Conservation (phyloP, 1,140 invertebrate genomes). For the Nasonia longicornis region DNA sequence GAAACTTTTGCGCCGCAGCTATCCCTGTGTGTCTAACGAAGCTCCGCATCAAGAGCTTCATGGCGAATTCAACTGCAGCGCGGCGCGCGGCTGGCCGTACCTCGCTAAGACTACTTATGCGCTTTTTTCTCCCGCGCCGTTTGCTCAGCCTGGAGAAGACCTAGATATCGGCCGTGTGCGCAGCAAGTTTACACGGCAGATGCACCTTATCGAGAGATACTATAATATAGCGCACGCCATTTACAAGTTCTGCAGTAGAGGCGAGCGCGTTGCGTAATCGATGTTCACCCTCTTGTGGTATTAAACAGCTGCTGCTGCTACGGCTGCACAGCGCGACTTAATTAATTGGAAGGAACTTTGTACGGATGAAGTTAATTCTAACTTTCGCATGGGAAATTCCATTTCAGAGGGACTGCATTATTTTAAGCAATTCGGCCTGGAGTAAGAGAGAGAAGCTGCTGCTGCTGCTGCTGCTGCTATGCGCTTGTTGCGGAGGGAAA, state of each 20-base stretch:
- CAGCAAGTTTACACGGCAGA: constrained; percentile 28
- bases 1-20: neutral
- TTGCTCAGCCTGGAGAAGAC: neutral
- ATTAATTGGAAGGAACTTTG: constrained; percentile 43
- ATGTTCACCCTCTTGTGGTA: constrained; percentile 21
- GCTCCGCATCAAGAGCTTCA: no score
- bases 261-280: constrained; percentile 8
- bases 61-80: no score
- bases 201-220: neutral
- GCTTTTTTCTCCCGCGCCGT: neutral
- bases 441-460: no score
- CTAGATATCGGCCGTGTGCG: neutral
- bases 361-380: constrained; percentile 29
- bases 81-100: no score
- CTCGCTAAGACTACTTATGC: no score
- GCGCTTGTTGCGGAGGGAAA: neutral
- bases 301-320: constrained; percentile 19
- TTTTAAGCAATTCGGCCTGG: neutral
- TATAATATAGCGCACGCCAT: neutral
- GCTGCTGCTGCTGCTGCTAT: neutral
- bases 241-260: constrained; percentile 7
- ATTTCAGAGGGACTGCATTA: constrained; percentile 23
- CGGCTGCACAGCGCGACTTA: neutral
- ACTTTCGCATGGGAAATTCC: constrained; percentile 23
- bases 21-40: neutral